phyloP scores from a whole-genome alignment of 2,113 vertebrate species.

The Grammomys dolichurus region DNA sequence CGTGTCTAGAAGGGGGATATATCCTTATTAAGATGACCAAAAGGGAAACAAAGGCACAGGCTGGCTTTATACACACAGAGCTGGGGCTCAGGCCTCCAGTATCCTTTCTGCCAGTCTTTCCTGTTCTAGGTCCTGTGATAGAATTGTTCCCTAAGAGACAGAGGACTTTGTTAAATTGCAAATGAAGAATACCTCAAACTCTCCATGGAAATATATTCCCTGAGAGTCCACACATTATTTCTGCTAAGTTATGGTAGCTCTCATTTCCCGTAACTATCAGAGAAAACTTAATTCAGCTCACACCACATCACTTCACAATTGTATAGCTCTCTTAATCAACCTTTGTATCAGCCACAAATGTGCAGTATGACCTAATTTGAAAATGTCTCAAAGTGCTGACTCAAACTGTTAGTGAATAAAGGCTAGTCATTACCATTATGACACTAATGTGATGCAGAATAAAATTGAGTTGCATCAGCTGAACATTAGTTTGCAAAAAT shows the following conservation, averaged over 20 bases:
- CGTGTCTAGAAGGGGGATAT: conserved; percentile 9
- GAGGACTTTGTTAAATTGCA: conserved; percentile 86
- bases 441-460: conserved; percentile 89
- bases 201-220: conserved; percentile 84
- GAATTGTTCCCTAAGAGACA: conserved; percentile 76
- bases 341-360: conserved; percentile 89
- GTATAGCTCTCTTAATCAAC: conserved; percentile 90
- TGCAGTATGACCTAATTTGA: conserved; percentile 90
- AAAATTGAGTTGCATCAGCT: conserved; percentile 89
- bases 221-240: conserved; percentile 85
- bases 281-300: conserved; percentile 87
- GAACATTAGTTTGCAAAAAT: conserved; percentile 89
- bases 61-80: conserved; percentile 66
- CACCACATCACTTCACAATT: conserved; percentile 87
- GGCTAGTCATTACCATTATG: conserved; percentile 85
- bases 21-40: conserved; percentile 73
- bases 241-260: conserved; percentile 82
- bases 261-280: conserved; percentile 89
- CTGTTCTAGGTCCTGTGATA: conserved; percentile 78
- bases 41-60: conserved; percentile 65
- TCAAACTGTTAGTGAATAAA: conserved; percentile 90
- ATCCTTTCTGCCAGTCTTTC: conserved; percentile 77
- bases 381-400: conserved; percentile 90
- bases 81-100: conserved; percentile 36
- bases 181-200: conserved; percentile 85